phyloP scores from a whole-genome alignment of 2,797 vertebrate species.

The Alca torda region DNA sequence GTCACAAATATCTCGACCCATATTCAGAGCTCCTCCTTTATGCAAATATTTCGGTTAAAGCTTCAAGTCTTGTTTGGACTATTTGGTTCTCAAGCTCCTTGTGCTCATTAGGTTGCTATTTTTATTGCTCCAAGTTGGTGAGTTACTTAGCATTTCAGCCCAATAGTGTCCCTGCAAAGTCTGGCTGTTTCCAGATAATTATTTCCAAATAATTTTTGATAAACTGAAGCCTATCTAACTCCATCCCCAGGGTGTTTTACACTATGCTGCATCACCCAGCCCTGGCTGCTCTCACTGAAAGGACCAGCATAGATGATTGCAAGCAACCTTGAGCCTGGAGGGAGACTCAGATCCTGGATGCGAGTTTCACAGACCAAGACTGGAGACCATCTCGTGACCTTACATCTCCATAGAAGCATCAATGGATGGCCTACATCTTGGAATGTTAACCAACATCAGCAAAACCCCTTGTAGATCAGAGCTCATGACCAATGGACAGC shows the following conservation, averaged over 20 bases:
- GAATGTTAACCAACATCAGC: neutral
- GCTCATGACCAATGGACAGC: neutral
- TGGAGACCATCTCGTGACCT: neutral
- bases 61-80: neutral
- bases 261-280: neutral
- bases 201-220: neutral
- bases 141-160: neutral
- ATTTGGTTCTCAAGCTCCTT: neutral
- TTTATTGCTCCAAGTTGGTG: neutral
- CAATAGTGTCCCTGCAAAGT: neutral
- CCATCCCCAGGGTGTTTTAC: accelerated
- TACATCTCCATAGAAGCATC: neutral
- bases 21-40: neutral
- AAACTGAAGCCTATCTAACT: neutral
- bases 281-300: neutral
- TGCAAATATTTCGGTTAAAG: neutral
- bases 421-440: neutral
- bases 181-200: neutral
- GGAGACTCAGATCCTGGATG: neutral
- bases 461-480: neutral
- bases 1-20: neutral
- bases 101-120: accelerated
- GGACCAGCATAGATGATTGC: neutral
- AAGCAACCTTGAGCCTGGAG: neutral
- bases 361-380: accelerated